Conservation (phyloP, 2,797 vertebrate species). For the Oreochromis grahami region DNA sequence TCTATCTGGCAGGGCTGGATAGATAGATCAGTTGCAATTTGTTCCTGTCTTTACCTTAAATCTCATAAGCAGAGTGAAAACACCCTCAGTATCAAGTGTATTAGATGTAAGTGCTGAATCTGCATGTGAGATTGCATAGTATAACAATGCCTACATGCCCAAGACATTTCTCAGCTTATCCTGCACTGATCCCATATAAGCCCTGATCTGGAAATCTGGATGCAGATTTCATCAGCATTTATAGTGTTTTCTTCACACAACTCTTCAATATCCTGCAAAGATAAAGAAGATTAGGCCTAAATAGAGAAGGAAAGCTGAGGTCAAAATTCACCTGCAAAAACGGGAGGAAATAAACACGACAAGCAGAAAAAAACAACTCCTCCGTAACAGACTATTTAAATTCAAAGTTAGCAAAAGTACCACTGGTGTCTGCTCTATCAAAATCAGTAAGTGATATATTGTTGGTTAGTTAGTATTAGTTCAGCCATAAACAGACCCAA, state of each 20-base stretch:
- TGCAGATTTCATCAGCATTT: conserved; percentile 1
- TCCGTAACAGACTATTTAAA: background rate
- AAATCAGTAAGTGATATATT: background rate
- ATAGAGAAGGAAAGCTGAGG: background rate
- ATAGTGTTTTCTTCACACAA: background rate
- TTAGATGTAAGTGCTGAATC: conserved; percentile 37
- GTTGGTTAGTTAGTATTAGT: background rate
- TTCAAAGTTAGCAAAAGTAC: background rate
- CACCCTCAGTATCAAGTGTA: background rate
- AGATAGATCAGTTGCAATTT: conserved; percentile 35
- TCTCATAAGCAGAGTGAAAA: conserved; percentile 7
- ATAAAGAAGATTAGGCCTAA: background rate
- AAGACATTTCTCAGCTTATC: background rate
- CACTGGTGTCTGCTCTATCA: background rate
- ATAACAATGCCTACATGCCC: background rate
- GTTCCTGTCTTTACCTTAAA: conserved; percentile 15
- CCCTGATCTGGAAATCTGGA: conserved; percentile 7
- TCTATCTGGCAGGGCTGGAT: background rate
- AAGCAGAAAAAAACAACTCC: background rate
- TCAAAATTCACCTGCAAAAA: background rate
- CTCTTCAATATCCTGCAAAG: background rate
- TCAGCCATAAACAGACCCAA: background rate
- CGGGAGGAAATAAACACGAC: background rate
- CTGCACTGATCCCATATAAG: conserved; percentile 13
- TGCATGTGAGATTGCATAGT: background rate